Evolutionary conservation across 2,888 invertebrate genomes (phyloP).

Genomic region (Drosophila nr. perissopoda): DNA sequence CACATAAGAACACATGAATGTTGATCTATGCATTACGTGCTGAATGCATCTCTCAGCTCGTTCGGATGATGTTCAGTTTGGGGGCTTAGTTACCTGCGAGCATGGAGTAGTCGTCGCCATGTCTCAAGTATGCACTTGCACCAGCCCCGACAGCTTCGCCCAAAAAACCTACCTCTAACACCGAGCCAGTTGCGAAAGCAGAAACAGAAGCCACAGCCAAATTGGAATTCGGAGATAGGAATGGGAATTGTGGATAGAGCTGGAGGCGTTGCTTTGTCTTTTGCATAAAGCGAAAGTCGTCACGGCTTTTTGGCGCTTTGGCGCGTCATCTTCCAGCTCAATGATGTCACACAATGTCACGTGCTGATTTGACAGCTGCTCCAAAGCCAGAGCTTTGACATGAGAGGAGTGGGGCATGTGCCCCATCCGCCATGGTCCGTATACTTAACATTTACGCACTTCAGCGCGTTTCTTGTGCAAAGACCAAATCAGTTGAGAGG

Average conservation of each 20-base stretch:
- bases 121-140: conserved; percentile 78
- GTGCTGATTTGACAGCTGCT: conserved; percentile 66
- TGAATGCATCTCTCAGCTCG: conserved; percentile 68
- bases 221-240: conserved; percentile 34
- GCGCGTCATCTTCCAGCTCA: conserved; percentile 74
- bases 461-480: conserved; percentile 62
- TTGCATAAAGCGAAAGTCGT: conserved; percentile 70
- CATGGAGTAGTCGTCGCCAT: conserved; percentile 48
- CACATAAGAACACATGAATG: conserved; percentile 33
- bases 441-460: conserved; percentile 74
- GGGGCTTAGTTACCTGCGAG: conserved; percentile 31
- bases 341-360: conserved; percentile 79
- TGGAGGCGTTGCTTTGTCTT: conserved; percentile 68
- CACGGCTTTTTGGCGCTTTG: conserved; percentile 63
- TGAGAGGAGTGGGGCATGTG: conserved; percentile 23
- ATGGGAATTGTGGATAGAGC: conserved; percentile 12
- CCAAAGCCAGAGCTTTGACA: conserved; percentile 15
- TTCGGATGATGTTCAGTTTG: conserved; percentile 21
- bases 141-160: conserved; percentile 38
- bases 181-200: conserved; percentile 15
- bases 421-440: conserved; percentile 35
- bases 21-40: conserved; percentile 82
- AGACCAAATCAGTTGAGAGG: conserved; percentile 10
- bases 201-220: conserved; percentile 49
- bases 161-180: conserved; percentile 46